Percentiles rank a stretch among this genome's conserved stretches.
These are phyloP conservation scores for Andricus quercusramuli DNA, from an alignment of 2,888 invertebrate species.

Conservation along the genomic window DNA sequence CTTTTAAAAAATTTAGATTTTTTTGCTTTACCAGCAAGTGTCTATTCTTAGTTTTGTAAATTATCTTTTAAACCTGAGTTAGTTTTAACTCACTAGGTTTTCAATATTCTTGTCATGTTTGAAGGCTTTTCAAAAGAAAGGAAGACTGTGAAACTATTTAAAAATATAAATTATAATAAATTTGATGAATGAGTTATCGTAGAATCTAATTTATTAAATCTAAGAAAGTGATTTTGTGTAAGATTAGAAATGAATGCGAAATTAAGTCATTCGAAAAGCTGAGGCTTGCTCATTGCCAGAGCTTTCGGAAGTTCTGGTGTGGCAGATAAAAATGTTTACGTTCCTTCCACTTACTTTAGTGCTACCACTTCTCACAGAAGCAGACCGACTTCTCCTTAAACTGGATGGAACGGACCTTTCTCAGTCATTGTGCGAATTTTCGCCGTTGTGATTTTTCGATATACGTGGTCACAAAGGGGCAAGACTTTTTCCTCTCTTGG, in stretches of 20 bases:
- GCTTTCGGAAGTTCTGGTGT: constrained; percentile 54
- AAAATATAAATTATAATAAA: background rate
- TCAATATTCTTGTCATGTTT: background rate
- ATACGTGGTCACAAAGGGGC: constrained; percentile 78
- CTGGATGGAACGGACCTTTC: constrained; percentile 74
- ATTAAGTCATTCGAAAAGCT: constrained; percentile 45
- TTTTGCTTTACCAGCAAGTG: background rate
- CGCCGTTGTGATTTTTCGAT: constrained; percentile 38
- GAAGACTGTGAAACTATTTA: background rate
- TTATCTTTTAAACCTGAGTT: background rate
- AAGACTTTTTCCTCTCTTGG: constrained; percentile 78
- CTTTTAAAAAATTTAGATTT: background rate
- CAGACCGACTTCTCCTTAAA: constrained; percentile 49
- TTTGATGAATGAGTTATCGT: background rate
- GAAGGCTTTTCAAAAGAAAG: background rate
- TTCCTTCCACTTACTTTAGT: constrained; percentile 43
- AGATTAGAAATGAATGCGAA: background rate
- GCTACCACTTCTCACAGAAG: constrained; percentile 20
- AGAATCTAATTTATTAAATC: background rate
- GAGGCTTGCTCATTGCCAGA: constrained; percentile 52
- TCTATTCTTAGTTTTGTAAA: background rate
- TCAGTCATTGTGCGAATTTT: constrained; percentile 71
- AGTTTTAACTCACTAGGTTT: background rate
- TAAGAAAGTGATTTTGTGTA: constrained; percentile 3
- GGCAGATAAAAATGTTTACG: constrained; percentile 64